These are phyloP conservation scores for Gymnothorax reevesii DNA, from an alignment of 2,797 vertebrate species.

Conservation along the genomic window DNA sequence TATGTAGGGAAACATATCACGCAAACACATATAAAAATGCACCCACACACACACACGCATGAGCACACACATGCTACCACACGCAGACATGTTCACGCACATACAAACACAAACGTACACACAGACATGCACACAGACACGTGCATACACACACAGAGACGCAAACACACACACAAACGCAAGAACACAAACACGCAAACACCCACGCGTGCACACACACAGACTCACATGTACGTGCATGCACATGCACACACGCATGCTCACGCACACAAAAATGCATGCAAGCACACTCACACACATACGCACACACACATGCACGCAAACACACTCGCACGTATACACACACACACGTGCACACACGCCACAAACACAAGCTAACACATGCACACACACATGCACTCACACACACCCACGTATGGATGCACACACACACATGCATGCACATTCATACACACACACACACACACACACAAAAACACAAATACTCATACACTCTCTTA, in stretches of 20 bases:
- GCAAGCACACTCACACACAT: neutral
- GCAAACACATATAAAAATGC: too few species aligned
- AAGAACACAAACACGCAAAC: neutral
- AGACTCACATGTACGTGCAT: neutral
- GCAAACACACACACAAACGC: neutral
- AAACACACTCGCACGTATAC: constrained; percentile 8
- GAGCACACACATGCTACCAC: neutral
- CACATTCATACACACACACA: neutral
- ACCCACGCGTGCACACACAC: neutral
- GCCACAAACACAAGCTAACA: too few species aligned
- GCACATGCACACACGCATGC: neutral
- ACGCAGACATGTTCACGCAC: constrained; percentile 6
- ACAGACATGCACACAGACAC: constrained; percentile 19
- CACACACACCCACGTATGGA: too few species aligned
- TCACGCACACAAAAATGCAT: neutral
- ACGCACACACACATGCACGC: neutral
- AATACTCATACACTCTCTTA: constrained; percentile 8
- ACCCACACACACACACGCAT: too few species aligned
- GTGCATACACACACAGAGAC: neutral
- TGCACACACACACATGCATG: constrained; percentile 2
- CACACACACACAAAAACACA: constrained; percentile 5
- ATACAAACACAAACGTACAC: neutral
- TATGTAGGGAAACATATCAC: too few species aligned
- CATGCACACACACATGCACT: too few species aligned
- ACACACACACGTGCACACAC: neutral